A percentile compares a stretch with the other conserved stretches of the same genome.
phyloP scores from a whole-genome alignment of 1,140 invertebrate species.

The Planococcus citri region DNA sequence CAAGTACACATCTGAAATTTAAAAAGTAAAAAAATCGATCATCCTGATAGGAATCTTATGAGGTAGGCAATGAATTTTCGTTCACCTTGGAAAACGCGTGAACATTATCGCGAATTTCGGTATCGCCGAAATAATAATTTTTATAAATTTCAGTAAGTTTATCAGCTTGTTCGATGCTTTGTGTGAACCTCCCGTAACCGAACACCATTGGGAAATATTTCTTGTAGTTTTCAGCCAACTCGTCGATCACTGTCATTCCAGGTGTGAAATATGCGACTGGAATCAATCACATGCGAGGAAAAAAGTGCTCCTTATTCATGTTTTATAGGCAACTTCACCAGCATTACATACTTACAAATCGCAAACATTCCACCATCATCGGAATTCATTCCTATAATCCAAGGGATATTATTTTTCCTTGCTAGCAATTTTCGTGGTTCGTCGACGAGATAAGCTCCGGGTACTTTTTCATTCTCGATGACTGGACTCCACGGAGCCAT shows the following conservation, averaged over 20 bases:
- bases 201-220: neutral
- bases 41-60: no score
- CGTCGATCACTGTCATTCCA: neutral
- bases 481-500: neutral
- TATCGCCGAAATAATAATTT: neutral
- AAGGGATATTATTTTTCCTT: slow-evolving; percentile 11
- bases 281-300: neutral
- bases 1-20: neutral
- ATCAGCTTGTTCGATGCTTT: neutral
- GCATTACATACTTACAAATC: neutral
- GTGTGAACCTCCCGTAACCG: neutral
- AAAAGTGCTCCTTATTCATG: neutral
- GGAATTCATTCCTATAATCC: slow-evolving; percentile 11
- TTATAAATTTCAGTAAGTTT: neutral
- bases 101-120: neutral
- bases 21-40: no score
- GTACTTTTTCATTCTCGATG: slow-evolving; percentile 1
- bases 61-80: no score
- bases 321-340: neutral
- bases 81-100: neutral
- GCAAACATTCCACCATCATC: slow-evolving; percentile 17
- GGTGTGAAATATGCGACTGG: neutral
- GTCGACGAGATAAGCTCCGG: slow-evolving; percentile 14
- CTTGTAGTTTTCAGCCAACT: neutral
- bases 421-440: slow-evolving; percentile 16